A percentile compares a stretch with the other conserved stretches of the same genome.
These are phyloP conservation scores for Ciconia nigra DNA, from an alignment of 2,797 vertebrate genomes.

Conservation along the genomic window DNA sequence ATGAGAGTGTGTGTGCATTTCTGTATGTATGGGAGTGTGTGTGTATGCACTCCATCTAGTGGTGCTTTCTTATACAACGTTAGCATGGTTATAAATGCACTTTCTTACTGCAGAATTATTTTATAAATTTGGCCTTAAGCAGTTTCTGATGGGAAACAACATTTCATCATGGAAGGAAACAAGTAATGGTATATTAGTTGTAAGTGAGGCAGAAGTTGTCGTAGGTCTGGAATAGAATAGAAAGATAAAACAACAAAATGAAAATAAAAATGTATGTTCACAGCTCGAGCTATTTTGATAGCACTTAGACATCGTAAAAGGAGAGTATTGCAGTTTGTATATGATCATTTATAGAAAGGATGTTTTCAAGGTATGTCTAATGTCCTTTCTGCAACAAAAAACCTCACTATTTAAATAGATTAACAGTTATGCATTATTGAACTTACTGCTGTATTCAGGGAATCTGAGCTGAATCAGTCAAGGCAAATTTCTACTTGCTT, in stretches of 20 bases:
- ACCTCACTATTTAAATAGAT: not conserved
- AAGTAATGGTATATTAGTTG: not conserved
- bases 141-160: not conserved
- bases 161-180: not conserved
- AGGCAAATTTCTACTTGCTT: not conserved
- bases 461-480: not conserved
- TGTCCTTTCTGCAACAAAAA: not conserved
- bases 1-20: not conserved
- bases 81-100: not conserved
- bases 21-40: fast-evolving
- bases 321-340: not conserved
- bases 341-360: not conserved
- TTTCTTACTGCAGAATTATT: not conserved
- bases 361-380: not conserved
- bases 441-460: not conserved
- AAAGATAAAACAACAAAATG: not conserved
- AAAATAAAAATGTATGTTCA: not conserved
- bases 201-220: not conserved
- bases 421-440: not conserved
- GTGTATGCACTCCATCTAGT: not conserved
- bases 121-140: not conserved
- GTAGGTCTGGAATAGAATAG: not conserved
- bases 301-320: not conserved
- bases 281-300: not conserved
- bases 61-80: not conserved